Base-by-base conservation (phyloP, 2,113 vertebrate genomes). In the Theropithecus gelada region DNA sequence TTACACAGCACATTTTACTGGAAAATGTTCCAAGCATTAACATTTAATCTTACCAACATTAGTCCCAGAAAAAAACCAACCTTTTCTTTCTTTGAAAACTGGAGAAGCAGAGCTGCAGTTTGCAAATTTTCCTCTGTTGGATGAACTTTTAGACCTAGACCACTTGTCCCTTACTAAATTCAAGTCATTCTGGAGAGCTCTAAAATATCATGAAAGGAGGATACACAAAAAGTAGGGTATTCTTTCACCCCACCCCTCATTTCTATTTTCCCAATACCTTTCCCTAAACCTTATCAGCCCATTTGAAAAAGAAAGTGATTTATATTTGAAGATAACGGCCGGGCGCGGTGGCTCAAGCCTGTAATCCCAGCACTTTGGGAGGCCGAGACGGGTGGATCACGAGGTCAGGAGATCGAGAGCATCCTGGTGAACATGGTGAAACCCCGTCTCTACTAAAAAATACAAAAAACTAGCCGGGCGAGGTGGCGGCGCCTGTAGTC, bases 281-380 rank as follows among this genome's bases (percentile, higher is more conserved):
- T 97, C 73, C 61, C 72, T 52, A 96, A 94, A 91, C 32, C 43
- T 79, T 81, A 64, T 48, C 45, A 81, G 59, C 38, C 55, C 57
- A 70, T 76, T 81, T 94, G 55, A 83, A 92, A 95, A 94, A 87
- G n/a, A 85, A 93, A 93, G 35, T 1, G 1, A 35, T 61, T 73
- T 52, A 25, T 27, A 57, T 10, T 50, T 64, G 45, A 68, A 88
- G 30, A 40, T 68, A 45, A 64, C 17, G n/a, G n/a, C n/a, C n/a
- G n/a, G n/a, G n/a, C n/a, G n/a, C n/a, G n/a, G n/a, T n/a, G n/a
- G n/a, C n/a, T n/a, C n/a, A n/a, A n/a, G n/a, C n/a, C n/a, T n/a
- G n/a, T n/a, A n/a, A n/a, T n/a, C n/a, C n/a, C n/a, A n/a, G n/a
- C n/a, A n/a, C n/a, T n/a, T n/a, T n/a, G n/a, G n/a, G n/a, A n/a